phyloP scores from a whole-genome alignment of 2,888 invertebrate genomes.

The Drosophila pullipes region DNA sequence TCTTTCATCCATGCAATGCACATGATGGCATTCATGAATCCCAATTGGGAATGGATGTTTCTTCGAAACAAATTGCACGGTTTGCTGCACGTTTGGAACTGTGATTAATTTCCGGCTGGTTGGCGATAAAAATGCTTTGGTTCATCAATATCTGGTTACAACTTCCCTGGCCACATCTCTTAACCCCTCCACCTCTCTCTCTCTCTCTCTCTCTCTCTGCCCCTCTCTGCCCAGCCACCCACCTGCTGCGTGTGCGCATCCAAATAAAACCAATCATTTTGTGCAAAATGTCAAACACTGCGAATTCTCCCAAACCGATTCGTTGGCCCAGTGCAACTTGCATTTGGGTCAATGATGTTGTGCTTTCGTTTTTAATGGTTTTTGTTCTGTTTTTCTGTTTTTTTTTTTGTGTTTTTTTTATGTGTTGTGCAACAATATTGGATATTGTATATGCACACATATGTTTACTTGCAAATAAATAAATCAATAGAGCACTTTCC shows the following conservation, averaged over 20 bases:
- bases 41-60: conserved; percentile 19
- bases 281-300: conserved; percentile 59
- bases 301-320: conserved; percentile 32
- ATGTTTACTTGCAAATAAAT: conserved; percentile 39
- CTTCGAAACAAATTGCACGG: conserved; percentile 41
- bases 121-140: conserved; percentile 68
- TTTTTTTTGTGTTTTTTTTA: conserved; percentile 10
- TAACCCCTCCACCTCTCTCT: neutral
- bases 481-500: conserved; percentile 48
- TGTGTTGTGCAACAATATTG: conserved; percentile 44
- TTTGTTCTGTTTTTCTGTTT: conserved; percentile 2
- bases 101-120: conserved; percentile 70
- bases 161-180: conserved; percentile 5
- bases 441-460: conserved; percentile 44
- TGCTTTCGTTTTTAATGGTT: conserved; percentile 46
- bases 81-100: conserved; percentile 57
- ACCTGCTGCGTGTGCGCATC: conserved; percentile 54
- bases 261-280: conserved; percentile 67
- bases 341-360: conserved; percentile 65
- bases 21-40: conserved; percentile 15
- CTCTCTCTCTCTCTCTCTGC: too few relatives aligned
- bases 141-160: conserved; percentile 69
- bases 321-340: conserved; percentile 43
- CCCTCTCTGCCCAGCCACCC: neutral
- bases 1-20: conserved; percentile 13